Evolutionary conservation across 2,888 invertebrate genomes (phyloP).

Genomic region (Cremastinae sp.): DNA sequence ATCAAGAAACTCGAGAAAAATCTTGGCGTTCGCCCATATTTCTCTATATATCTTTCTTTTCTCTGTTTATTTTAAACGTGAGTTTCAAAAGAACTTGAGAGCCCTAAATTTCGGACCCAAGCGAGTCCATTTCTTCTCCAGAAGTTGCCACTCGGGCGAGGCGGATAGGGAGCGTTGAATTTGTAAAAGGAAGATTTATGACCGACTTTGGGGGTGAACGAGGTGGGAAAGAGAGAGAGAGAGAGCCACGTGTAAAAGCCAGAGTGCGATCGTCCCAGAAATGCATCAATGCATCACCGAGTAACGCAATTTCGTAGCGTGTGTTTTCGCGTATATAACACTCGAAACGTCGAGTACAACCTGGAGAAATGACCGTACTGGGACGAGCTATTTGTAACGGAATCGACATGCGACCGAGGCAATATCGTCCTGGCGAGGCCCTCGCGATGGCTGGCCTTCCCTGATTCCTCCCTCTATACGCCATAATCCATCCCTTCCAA

Average conservation of each 20-base stretch:
- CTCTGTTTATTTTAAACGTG: too few species aligned
- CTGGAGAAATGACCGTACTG: slow-evolving; percentile 47
- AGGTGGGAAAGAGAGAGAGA: not conserved
- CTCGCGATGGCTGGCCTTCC: slow-evolving; percentile 1
- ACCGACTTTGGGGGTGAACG: not conserved
- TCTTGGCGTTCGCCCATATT: too few species aligned
- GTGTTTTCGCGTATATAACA: slow-evolving; percentile 26
- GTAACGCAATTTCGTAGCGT: slow-evolving; percentile 32
- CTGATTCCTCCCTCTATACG: slow-evolving; percentile 30
- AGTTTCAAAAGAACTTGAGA: too few species aligned
- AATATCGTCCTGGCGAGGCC: slow-evolving; percentile 32
- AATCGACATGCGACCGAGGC: slow-evolving; percentile 40
- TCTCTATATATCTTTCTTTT: too few species aligned
- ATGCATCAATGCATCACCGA: slow-evolving; percentile 31
- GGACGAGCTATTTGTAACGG: slow-evolving; percentile 51
- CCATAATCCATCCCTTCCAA: not conserved
- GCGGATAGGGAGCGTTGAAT: not conserved
- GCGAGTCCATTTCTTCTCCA: too few species aligned
- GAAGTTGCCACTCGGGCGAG: too few species aligned
- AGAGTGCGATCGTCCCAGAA: slow-evolving; percentile 11
- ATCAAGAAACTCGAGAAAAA: too few species aligned
- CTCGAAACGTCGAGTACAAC: slow-evolving; percentile 19
- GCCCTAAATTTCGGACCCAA: too few species aligned
- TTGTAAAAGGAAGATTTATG: slow-evolving; percentile 12
- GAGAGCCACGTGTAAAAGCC: not conserved